phyloP scores from a whole-genome alignment of 2,797 vertebrate genomes.

The Phrynocephalus forsythii region DNA sequence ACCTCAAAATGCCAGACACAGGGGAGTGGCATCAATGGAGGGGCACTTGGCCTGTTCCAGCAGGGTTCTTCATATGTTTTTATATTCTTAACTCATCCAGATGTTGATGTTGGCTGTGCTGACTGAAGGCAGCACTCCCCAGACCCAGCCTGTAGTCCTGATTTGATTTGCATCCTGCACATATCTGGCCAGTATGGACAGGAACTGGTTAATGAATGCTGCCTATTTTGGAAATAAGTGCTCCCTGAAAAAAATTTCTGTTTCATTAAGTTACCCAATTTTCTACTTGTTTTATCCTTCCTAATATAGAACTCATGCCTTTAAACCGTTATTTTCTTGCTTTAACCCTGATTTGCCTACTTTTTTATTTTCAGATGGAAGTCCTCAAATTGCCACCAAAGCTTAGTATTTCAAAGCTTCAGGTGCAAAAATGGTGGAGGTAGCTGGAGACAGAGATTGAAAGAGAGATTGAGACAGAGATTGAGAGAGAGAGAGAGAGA shows the following conservation, averaged over 20 bases:
- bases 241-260: not conserved
- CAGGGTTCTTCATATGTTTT: no score
- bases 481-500: not conserved
- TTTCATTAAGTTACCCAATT: slow-evolving; percentile 17
- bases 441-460: not conserved
- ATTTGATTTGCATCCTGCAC: not conserved
- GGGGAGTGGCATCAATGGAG: no score
- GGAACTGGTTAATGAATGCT: not conserved
- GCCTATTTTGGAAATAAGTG: not conserved
- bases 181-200: not conserved
- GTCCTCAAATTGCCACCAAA: not conserved
- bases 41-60: no score
- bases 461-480: not conserved
- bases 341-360: not conserved
- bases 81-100: not conserved
- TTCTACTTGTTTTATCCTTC: not conserved
- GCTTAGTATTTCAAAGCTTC: slow-evolving; percentile 25
- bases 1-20: no score
- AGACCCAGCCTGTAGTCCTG: not conserved
- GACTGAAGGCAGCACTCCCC: not conserved
- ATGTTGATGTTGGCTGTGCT: not conserved
- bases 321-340: not conserved
- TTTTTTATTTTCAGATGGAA: slow-evolving; percentile 28
- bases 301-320: not conserved
- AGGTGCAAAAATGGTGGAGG: not conserved